Conservation (phyloP, 92 coral and sea anemone species). For the Paragorgia papillata region DNA sequence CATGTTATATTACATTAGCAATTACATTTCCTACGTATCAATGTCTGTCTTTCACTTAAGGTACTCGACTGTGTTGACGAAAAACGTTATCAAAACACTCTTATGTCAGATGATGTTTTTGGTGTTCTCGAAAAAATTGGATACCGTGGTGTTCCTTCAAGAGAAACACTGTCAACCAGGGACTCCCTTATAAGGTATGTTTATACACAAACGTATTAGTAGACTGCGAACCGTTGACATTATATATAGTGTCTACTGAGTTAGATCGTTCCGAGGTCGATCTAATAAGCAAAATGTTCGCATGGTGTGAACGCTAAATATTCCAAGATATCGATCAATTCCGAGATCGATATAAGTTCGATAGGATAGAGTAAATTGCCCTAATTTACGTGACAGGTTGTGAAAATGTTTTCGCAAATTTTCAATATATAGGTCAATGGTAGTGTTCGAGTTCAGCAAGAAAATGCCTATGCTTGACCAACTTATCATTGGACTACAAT, state of each 20-base stretch:
- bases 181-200: conserved; percentile 52
- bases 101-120: conserved; percentile 52
- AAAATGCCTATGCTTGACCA: conserved; percentile 69
- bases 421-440: conserved; percentile 58
- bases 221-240: too few relatives aligned
- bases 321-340: too few relatives aligned
- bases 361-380: too few relatives aligned
- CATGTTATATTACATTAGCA: too few relatives aligned
- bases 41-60: background rate
- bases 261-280: too few relatives aligned
- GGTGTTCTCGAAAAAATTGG: conserved; percentile 49
- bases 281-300: too few relatives aligned
- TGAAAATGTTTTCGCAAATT: too few relatives aligned
- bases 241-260: background rate
- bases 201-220: background rate
- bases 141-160: too few relatives aligned
- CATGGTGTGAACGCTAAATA: too few relatives aligned
- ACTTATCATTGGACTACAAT: conserved; percentile 49
- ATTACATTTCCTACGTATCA: too few relatives aligned
- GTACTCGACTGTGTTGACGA: conserved; percentile 38
- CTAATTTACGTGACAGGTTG: too few relatives aligned
- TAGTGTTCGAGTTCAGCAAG: conserved; percentile 57
- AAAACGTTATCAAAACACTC: conserved; percentile 29
- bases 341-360: too few relatives aligned
- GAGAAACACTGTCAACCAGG: conserved; percentile 51